Evolutionary conservation across 1,140 invertebrate species (phyloP).

Genomic region (Drosophila orena): DNA sequence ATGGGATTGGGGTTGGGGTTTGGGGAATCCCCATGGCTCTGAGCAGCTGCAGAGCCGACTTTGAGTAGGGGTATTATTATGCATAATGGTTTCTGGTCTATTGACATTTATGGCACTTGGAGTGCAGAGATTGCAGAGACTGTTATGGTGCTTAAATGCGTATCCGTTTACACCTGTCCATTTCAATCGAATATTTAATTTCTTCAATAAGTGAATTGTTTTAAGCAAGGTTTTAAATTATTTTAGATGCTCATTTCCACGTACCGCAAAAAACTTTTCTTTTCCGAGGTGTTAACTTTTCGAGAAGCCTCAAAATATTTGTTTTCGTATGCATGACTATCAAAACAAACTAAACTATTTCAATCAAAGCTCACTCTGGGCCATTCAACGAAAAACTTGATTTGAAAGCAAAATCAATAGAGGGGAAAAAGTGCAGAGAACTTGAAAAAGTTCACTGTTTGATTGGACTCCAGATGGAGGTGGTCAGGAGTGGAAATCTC

Average conservation of each 20-base stretch:
- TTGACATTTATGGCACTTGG: conserved; percentile 75
- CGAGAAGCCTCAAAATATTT: conserved; percentile 18
- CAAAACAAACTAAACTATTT: conserved; percentile 57
- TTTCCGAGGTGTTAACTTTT: conserved; percentile 12
- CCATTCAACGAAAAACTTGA: conserved; percentile 31
- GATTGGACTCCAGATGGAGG: conserved; percentile 10
- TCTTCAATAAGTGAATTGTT: no score
- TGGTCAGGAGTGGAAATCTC: conserved; percentile 2
- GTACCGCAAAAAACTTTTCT: not conserved
- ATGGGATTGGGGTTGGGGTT: not conserved
- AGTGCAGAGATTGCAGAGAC: conserved; percentile 11
- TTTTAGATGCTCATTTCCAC: not conserved
- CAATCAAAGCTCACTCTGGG: conserved; percentile 47
- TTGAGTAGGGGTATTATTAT: conserved; percentile 55
- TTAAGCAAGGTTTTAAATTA: no score
- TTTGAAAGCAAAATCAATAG: conserved; percentile 47
- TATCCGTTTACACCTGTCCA: not conserved
- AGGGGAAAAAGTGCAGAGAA: conserved; percentile 36
- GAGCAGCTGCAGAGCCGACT: conserved; percentile 45
- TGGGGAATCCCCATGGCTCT: conserved; percentile 10
- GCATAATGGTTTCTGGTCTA: conserved; percentile 80
- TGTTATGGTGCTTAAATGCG: not conserved
- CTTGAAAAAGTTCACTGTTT: conserved; percentile 39
- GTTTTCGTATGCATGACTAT: conserved; percentile 36
- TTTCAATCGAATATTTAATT: not conserved